Base-by-base conservation (phyloP, 92 coral and sea anemone species). In the Umimayanthus chanpuru region DNA sequence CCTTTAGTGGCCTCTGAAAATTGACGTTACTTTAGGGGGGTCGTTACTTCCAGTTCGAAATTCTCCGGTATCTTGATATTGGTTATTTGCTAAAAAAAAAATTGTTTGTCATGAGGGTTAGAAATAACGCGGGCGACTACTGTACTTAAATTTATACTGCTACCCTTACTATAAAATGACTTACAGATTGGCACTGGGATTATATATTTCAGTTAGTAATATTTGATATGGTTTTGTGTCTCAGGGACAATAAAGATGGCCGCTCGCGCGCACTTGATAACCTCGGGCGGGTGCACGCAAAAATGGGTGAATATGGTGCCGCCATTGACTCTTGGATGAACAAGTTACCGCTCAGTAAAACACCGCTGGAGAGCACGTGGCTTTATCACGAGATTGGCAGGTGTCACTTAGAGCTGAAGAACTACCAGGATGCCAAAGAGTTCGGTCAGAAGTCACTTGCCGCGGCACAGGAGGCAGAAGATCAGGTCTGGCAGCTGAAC, bases 261-360 rank as follows among this genome's bases (percentile, higher is more conserved):
- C 96, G 93, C 86, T 97, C 99, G 55, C 94, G 99, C 73, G 98
- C 99, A 29, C 89, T 94, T 77, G 99, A 97, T 75, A 97, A 97
- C 90, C 90, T 95, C 11, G 99, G 99, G 39, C 89, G 99, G 58
- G 94, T 94, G 32, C 90, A 95, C 65, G 99, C 99, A 76, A 95
- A 96, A 70, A 85, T 89, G 73, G 98, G 99, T 65, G 93, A 94
- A 73, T 97, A 90, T 88, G 94, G 92, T 18, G 88, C 90, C 80
- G 99, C 99, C 44, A 97, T 97, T 15, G 98, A 97, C 64, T 81
- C 94, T 64, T 97, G 99, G 99, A 95, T 94, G 89, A 96, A 97
- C 81, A 97, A 97, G 76, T 88, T 97, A 49, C 97, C 98, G 12
- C 93, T 94, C 14, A 92, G 96, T 75, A 97, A 95, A 76, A 90